phyloP scores from a whole-genome alignment of 2,113 vertebrate genomes.

The Shinisaurus crocodilurus region DNA sequence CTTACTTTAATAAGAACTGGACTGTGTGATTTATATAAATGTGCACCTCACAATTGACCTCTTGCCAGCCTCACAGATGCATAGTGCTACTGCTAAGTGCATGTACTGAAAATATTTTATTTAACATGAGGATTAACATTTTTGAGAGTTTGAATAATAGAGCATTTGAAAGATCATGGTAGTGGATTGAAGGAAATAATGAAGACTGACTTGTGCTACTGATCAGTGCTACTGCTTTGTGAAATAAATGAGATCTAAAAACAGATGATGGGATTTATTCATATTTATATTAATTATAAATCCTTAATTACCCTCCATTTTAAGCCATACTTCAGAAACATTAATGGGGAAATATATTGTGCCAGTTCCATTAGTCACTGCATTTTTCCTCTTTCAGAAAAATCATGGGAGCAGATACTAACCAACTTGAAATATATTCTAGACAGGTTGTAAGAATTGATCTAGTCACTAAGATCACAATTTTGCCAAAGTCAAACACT shows the following conservation, averaged over 20 bases:
- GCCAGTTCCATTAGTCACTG: slow-evolving; percentile 34
- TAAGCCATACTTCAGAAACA: slow-evolving; percentile 16
- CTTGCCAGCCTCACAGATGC: too few species aligned
- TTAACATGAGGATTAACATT: too few species aligned
- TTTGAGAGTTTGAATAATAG: too few species aligned
- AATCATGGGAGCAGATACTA: slow-evolving; percentile 44
- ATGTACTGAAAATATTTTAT: too few species aligned
- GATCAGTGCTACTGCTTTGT: slow-evolving; percentile 44
- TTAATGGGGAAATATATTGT: slow-evolving; percentile 43
- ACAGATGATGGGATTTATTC: slow-evolving; percentile 49
- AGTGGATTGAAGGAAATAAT: accelerated
- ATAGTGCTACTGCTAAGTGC: too few species aligned
- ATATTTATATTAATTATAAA: slow-evolving; percentile 38
- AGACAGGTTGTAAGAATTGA: slow-evolving; percentile 47
- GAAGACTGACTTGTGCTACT: slow-evolving; percentile 21
- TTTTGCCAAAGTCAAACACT: neutral
- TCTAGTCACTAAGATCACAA: neutral
- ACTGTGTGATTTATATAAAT: too few species aligned
- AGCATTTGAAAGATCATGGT: neutral
- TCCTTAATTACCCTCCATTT: too few species aligned
- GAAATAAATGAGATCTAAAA: slow-evolving; percentile 58
- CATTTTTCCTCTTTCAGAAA: slow-evolving; percentile 57
- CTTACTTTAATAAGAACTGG: too few species aligned
- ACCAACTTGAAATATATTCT: slow-evolving; percentile 61
- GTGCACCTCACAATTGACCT: too few species aligned